These are phyloP conservation scores for Penaeus japonicus DNA, from an alignment of 1,140 invertebrate species.

Conservation along the genomic window DNA sequence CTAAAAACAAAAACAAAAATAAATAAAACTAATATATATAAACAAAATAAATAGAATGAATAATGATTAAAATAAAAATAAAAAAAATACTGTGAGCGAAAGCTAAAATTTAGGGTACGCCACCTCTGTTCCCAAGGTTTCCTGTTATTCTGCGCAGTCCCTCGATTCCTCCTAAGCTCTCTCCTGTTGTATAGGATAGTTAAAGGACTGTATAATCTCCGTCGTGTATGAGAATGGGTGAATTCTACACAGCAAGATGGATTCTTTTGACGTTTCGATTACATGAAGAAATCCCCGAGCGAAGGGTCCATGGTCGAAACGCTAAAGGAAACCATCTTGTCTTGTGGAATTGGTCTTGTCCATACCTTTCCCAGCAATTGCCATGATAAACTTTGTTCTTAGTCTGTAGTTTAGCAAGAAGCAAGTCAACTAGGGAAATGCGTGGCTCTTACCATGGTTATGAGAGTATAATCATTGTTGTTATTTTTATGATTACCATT, in stretches of 20 bases:
- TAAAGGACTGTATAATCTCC: neutral
- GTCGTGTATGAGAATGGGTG: no score
- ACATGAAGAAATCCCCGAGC: no score
- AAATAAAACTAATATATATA: neutral
- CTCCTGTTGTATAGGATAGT: neutral
- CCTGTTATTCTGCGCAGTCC: neutral
- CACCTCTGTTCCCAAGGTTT: conserved; percentile 15
- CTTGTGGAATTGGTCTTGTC: no score
- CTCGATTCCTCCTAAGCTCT: neutral
- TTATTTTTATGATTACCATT: neutral
- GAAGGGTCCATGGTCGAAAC: no score
- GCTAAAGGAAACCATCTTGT: no score
- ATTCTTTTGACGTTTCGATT: no score
- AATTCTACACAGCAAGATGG: no score
- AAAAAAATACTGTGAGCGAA: neutral
- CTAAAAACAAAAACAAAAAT: neutral
- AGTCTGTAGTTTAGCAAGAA: no score
- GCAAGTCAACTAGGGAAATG: no score
- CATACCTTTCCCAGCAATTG: no score
- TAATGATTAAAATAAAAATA: neutral
- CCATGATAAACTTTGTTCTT: no score
- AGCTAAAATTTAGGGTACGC: neutral
- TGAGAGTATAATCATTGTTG: neutral
- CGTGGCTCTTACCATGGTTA: no score
- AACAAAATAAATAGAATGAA: neutral